Conservation (phyloP, 1,140 invertebrate species). For the Stegodyphus dumicola region DNA sequence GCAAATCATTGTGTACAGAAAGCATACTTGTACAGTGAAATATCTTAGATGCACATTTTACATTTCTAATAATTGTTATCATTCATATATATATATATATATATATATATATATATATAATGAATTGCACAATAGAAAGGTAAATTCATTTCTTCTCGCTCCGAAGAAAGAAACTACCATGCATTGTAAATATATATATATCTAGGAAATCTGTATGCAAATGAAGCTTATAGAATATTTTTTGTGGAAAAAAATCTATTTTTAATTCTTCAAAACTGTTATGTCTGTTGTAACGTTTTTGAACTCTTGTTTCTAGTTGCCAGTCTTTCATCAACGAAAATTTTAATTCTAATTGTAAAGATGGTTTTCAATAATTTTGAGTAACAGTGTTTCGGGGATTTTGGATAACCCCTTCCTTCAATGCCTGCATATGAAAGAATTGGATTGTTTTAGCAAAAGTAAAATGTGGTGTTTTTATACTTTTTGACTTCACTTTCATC, state of each 20-base stretch:
- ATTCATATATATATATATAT: background rate
- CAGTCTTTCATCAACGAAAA: background rate
- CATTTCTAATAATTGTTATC: too few species aligned
- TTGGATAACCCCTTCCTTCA: too few species aligned
- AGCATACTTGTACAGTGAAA: background rate
- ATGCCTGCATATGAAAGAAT: too few species aligned
- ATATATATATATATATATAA: background rate
- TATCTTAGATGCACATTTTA: background rate
- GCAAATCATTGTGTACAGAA: background rate
- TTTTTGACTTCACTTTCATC: too few species aligned
- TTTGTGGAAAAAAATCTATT: background rate
- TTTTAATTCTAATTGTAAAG: too few species aligned
- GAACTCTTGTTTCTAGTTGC: background rate
- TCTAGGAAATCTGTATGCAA: background rate
- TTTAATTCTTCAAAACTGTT: background rate
- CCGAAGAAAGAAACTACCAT: background rate
- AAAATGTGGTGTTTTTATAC: too few species aligned
- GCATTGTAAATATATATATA: background rate
- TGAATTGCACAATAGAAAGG: background rate
- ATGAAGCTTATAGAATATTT: slow-evolving; percentile 1
- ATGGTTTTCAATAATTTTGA: too few species aligned
- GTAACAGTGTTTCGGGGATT: too few species aligned
- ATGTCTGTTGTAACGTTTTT: background rate
- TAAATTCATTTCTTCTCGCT: background rate
- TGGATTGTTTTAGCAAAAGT: too few species aligned